A percentile compares a stretch with the other conserved stretches of the same genome.
Evolutionary conservation across 2,888 invertebrate species (phyloP).

Genomic region (Agrotis clavis): DNA sequence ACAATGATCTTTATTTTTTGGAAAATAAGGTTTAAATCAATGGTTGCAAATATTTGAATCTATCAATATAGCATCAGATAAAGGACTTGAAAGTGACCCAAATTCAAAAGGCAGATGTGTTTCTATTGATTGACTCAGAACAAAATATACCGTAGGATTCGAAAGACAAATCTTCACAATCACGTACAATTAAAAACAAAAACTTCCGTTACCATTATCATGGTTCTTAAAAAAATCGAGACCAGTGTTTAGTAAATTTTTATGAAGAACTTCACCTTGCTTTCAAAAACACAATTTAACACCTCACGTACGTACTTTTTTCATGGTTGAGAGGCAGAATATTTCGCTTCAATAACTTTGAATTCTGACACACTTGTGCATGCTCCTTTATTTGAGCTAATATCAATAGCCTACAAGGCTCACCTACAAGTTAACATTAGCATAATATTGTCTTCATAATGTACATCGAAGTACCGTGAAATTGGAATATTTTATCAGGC

Average conservation of each 20-base stretch:
- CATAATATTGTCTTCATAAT: constrained; percentile 81
- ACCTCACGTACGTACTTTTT: too few relatives aligned
- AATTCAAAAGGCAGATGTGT: constrained; percentile 12
- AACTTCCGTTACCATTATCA: too few relatives aligned
- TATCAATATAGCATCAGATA: background rate
- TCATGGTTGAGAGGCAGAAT: background rate
- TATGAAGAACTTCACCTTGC: too few relatives aligned
- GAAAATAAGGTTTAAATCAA: background rate
- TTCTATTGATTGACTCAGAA: background rate
- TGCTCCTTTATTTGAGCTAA: constrained; percentile 18
- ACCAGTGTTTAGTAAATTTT: too few relatives aligned
- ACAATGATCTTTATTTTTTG: too few relatives aligned
- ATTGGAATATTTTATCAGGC: constrained; percentile 38
- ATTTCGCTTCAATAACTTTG: background rate
- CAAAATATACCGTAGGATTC: background rate
- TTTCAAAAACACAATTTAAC: too few relatives aligned
- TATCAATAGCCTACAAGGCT: constrained; percentile 49
- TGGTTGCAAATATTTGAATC: background rate
- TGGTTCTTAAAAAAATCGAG: too few relatives aligned
- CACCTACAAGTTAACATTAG: constrained; percentile 69
- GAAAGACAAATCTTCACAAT: background rate
- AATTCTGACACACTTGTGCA: background rate
- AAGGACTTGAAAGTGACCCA: background rate
- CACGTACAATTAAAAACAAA: too few relatives aligned
- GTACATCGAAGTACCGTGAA: constrained; percentile 54